These are phyloP conservation scores for Pyrochroa serraticornis DNA, from an alignment of 2,888 invertebrate species.

Conservation along the genomic window DNA sequence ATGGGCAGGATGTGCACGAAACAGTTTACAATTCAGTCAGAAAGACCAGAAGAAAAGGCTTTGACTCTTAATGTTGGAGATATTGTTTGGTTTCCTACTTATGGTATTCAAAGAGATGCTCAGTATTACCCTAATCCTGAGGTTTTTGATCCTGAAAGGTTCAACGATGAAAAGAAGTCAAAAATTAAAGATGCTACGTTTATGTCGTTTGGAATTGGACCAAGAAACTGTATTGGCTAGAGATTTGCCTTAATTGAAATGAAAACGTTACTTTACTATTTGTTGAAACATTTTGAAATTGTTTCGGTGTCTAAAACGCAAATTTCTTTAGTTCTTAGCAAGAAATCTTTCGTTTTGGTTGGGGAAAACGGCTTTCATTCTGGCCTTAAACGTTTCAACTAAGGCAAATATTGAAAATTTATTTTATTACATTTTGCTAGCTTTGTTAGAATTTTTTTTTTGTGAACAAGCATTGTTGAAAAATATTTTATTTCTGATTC, in stretches of 20 bases:
- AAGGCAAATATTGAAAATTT: no score
- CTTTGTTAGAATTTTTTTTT: no score
- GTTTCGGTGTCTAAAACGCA: conserved; percentile 20
- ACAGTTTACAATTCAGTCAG: conserved; percentile 48
- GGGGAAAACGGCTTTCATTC: conserved; percentile 7
- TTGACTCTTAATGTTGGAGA: conserved; percentile 57
- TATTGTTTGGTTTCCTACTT: conserved; percentile 58
- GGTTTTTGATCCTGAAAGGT: conserved; percentile 61
- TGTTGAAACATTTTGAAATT: conserved; percentile 29
- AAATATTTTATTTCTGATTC: no score
- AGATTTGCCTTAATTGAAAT: conserved; percentile 29
- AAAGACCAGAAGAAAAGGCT: conserved; percentile 42
- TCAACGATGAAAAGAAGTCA: conserved; percentile 47
- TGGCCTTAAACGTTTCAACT: neutral
- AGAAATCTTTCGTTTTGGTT: conserved; percentile 8
- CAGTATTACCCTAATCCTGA: conserved; percentile 62
- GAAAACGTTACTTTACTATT: conserved; percentile 24
- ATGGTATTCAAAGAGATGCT: conserved; percentile 62
- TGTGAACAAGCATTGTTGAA: no score
- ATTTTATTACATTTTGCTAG: no score
- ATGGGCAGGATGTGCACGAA: no score
- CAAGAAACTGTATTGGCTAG: conserved; percentile 50
- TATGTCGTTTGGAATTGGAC: conserved; percentile 54
- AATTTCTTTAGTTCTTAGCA: conserved; percentile 24
- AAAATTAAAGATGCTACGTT: conserved; percentile 47